Conservation (phyloP, 1,140 invertebrate genomes). For the Achatina immaculata region DNA sequence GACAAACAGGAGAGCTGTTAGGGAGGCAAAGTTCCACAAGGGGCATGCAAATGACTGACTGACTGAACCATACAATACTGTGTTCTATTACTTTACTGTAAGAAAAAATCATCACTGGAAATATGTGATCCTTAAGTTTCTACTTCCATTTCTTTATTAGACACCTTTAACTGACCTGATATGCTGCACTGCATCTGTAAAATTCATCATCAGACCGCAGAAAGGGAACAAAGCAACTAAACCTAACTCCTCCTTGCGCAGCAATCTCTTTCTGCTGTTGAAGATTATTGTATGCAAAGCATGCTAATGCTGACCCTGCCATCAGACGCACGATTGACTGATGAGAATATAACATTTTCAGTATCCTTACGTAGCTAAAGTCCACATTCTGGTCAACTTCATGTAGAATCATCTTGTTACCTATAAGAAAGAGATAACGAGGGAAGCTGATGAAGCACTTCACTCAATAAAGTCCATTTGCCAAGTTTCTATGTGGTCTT, state of each 20-base stretch:
- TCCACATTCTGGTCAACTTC: slow-evolving; percentile 63
- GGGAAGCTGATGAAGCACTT: background rate
- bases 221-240: slow-evolving; percentile 67
- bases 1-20: too few relatives aligned
- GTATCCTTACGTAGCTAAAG: slow-evolving; percentile 68
- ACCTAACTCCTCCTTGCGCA: slow-evolving; percentile 66
- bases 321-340: slow-evolving; percentile 62
- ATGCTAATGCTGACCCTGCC: slow-evolving; percentile 65
- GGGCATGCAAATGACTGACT: too few relatives aligned
- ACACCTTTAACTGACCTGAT: slow-evolving; percentile 57
- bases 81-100: too few relatives aligned
- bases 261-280: slow-evolving; percentile 67
- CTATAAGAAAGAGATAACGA: slow-evolving; percentile 41
- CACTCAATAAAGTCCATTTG: background rate
- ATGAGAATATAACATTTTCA: slow-evolving; percentile 65
- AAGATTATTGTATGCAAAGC: slow-evolving; percentile 69
- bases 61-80: too few relatives aligned
- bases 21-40: too few relatives aligned
- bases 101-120: too few relatives aligned
- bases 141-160: too few relatives aligned
- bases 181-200: slow-evolving; percentile 65
- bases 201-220: slow-evolving; percentile 65
- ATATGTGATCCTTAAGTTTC: too few relatives aligned
- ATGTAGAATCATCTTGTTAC: slow-evolving; percentile 61
- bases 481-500: background rate